phyloP scores from a whole-genome alignment of 1,140 invertebrate species.

The Pomacea maculata region DNA sequence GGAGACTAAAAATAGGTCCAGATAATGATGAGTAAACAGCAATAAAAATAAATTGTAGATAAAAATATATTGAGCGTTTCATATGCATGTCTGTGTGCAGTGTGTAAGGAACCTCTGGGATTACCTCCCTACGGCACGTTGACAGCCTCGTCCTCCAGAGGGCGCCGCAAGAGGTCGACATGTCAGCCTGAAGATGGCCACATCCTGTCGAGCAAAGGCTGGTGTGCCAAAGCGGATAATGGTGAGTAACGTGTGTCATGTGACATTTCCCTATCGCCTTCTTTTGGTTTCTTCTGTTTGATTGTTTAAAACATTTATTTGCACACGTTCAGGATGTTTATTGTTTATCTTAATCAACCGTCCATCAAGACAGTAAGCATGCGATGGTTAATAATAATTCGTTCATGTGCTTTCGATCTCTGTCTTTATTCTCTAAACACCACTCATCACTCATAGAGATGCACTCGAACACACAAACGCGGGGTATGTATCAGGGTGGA shows the following conservation, averaged over 20 bases:
- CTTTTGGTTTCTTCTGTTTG: not conserved
- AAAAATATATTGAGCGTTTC: too few species aligned
- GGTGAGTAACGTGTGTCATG: conserved; percentile 57
- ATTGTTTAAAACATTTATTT: not conserved
- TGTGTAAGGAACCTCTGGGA: conserved; percentile 70
- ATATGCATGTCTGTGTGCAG: conserved; percentile 52
- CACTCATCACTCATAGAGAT: not conserved
- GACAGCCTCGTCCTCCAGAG: conserved; percentile 66
- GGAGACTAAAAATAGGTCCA: not conserved
- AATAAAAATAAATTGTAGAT: not conserved
- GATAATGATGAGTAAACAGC: not conserved
- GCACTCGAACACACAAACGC: not conserved
- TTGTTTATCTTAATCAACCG: too few species aligned
- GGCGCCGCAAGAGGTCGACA: conserved; percentile 66
- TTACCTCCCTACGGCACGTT: conserved; percentile 69
- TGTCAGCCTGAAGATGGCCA: conserved; percentile 71
- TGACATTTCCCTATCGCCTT: conserved; percentile 15
- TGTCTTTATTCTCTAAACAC: not conserved
- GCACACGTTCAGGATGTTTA: too few species aligned
- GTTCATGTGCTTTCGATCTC: not conserved
- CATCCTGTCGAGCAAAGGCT: conserved; percentile 69
- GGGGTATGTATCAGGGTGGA: not conserved
- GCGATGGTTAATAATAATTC: too few species aligned
- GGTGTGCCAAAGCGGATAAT: conserved; percentile 70
- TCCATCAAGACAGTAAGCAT: too few species aligned